Evolutionary conservation across 1,140 invertebrate species (phyloP), one percentile per base, ranked within the genome.

Genomic region (Steinernema khuongi): DNA sequence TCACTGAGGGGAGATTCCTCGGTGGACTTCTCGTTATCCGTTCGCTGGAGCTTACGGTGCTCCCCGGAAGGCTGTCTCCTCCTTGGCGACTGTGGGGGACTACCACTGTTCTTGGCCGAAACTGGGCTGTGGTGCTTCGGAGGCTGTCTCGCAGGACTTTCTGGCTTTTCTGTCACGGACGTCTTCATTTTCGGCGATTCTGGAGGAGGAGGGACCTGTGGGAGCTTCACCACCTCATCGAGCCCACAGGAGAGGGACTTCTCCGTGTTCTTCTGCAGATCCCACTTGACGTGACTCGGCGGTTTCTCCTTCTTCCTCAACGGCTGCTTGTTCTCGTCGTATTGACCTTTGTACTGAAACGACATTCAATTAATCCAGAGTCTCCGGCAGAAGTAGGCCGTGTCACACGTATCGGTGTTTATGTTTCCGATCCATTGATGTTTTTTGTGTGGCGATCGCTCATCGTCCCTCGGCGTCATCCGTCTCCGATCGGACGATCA

Each of bases 191-290:
- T 60, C 4, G 50, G 50, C 50, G 50, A 60, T 26, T 60, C 50
- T 22, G 50, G 50, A 17, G 50, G 11, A 17, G 14, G 14, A n/a
- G 14, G 14, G 50, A 14, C 4, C 22, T 41, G 36, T 11, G n/a
- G 7, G n/a, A n/a, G 36, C 7, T 7, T 2, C 7, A n/a, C 14
- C 4, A 26, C 26, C 26, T 26, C 50, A 22, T 60, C 50, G 4
- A 11, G 4, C 26, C 11, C 50, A 22, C 50, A 60, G 4, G 50
- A 60, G 26, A 60, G 14, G 14, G 50, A 60, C 50, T 60, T 60
- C 26, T 60, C 50, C 14, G 50, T 60, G 50, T 90, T 75, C 18
- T 81, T 81, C 74, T 86, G 68, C 85, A 86, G 1, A 67, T 81
- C 74, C 80, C 81, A 81, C 72, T 81, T 77, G 0, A 81, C 81